phyloP scores from a whole-genome alignment of 2,113 vertebrate genomes.

The Brachirus orientalis region DNA sequence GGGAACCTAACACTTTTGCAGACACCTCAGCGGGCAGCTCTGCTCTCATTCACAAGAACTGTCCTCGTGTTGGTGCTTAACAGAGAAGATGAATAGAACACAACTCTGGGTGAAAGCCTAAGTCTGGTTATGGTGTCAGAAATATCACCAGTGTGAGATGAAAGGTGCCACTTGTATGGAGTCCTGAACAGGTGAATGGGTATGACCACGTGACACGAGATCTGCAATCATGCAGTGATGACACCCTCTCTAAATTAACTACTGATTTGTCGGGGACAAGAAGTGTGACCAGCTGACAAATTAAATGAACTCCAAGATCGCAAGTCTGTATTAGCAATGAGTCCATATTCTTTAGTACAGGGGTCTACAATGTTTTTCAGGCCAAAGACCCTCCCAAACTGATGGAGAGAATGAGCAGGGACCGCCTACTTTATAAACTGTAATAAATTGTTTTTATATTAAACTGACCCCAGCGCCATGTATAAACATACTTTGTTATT shows the following conservation, averaged over 20 bases:
- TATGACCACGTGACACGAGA: not conserved
- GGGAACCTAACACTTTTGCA: not conserved
- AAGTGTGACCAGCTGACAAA: not conserved
- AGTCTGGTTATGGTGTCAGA: not conserved
- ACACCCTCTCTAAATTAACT: not conserved
- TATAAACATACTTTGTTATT: no score
- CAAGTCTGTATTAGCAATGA: no score
- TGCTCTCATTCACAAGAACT: conserved; percentile 19
- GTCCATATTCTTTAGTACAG: no score
- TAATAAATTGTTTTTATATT: no score
- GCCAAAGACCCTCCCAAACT: no score
- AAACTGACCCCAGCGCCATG: no score
- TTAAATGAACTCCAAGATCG: no score
- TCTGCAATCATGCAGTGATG: not conserved
- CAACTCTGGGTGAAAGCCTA: not conserved
- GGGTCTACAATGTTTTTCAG: no score
- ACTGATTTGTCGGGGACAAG: not conserved
- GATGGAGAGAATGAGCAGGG: no score
- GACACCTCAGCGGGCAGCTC: conserved; percentile 7
- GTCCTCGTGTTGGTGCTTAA: conserved; percentile 1
- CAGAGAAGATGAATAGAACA: not conserved
- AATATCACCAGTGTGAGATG: not conserved
- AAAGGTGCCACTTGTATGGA: no score
- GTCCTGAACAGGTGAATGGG: not conserved
- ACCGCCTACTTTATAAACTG: no score